Evolutionary conservation across 1,140 invertebrate genomes (phyloP).

Genomic region (Chrysopa pallens): DNA sequence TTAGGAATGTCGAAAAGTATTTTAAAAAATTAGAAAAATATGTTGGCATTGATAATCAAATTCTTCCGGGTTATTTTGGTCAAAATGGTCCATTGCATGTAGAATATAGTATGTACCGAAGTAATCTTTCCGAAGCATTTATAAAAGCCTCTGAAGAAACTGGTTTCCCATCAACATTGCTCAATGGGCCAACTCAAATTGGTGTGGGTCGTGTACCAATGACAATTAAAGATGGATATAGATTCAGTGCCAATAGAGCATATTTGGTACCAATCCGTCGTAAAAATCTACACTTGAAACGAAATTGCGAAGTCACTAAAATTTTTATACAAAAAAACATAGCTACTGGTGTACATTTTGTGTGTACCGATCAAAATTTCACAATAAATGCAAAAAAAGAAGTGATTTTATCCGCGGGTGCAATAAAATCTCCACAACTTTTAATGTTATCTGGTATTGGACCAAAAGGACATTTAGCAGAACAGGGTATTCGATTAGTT

Average conservation of each 20-base stretch:
- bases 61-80: slow-evolving; percentile 23
- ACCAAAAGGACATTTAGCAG: no score
- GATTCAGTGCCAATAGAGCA: slow-evolving; percentile 31
- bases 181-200: no score
- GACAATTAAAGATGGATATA: slow-evolving; percentile 19
- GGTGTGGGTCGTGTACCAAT: no score
- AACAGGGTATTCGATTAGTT: no score
- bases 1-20: slow-evolving; percentile 39
- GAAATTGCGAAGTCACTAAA: slow-evolving; percentile 37
- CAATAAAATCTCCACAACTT: slow-evolving; percentile 47
- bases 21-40: slow-evolving; percentile 23
- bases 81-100: slow-evolving; percentile 11
- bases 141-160: no score
- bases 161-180: no score
- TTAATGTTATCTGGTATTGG: slow-evolving; percentile 61
- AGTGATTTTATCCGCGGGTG: slow-evolving; percentile 46
- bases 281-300: slow-evolving; percentile 46
- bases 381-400: slow-evolving; percentile 36
- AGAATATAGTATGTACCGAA: no score
- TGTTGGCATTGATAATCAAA: slow-evolving; percentile 9
- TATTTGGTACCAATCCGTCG: no score
- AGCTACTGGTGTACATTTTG: slow-evolving; percentile 37
- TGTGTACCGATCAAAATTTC: slow-evolving; percentile 24
- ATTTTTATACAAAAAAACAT: slow-evolving; percentile 33
- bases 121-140: no score